Conservation (phyloP, 2,113 vertebrate species). For the Lophotis ruficrista region DNA sequence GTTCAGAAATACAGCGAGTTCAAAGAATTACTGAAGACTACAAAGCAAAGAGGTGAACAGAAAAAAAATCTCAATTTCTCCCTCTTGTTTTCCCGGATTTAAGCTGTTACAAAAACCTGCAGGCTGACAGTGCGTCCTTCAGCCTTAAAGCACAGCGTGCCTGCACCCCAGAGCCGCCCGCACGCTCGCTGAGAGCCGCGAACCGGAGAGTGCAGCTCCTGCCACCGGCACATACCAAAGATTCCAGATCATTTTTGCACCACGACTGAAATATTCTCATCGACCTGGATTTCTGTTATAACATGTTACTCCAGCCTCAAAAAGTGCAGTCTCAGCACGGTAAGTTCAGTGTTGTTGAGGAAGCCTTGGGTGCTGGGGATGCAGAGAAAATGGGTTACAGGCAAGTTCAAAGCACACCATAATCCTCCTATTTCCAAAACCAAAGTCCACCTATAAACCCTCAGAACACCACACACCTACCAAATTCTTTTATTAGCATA, state of each 20-base stretch:
- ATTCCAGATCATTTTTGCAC: conserved; percentile 69
- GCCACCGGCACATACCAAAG: conserved; percentile 74
- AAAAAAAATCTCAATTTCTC: neutral
- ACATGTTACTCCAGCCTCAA: conserved; percentile 35
- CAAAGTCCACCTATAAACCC: neutral
- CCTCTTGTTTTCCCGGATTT: neutral
- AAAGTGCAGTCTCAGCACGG: conserved; percentile 49
- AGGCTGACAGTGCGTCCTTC: neutral
- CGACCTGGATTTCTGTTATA: conserved; percentile 55
- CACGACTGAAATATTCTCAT: conserved; percentile 16
- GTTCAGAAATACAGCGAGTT: neutral
- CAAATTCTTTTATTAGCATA: neutral
- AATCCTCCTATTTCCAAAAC: neutral
- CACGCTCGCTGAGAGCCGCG: neutral
- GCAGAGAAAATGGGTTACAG: neutral
- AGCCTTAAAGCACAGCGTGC: neutral
- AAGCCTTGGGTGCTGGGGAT: neutral
- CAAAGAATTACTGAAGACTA: neutral
- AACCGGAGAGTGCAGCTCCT: neutral
- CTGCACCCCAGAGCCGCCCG: neutral
- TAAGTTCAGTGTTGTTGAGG: neutral
- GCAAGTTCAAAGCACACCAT: neutral
- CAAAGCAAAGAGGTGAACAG: neutral
- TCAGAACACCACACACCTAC: neutral
- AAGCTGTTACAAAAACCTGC: neutral